phyloP scores from a whole-genome alignment of 2,888 invertebrate genomes.

The Dusona sp. region DNA sequence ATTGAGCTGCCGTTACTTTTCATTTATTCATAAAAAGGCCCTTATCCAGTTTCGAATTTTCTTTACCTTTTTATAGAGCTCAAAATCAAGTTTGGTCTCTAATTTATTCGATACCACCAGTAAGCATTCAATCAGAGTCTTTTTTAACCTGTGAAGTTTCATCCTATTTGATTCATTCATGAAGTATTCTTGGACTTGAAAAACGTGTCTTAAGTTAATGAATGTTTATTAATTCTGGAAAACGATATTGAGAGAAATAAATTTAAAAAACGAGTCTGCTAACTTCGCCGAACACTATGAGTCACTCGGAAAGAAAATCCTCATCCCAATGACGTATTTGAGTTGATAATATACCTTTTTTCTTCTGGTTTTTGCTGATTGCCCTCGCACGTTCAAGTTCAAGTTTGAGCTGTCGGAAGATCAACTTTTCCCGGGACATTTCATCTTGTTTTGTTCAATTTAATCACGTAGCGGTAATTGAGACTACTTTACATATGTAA shows the following conservation, averaged over 20 bases:
- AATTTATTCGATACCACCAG: background rate
- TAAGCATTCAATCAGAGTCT: background rate
- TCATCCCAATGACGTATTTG: conserved; percentile 38
- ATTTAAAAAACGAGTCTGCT: background rate
- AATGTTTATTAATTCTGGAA: conserved; percentile 39
- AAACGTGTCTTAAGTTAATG: too few relatives aligned
- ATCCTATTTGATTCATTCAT: too few relatives aligned
- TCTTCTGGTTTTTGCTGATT: conserved; percentile 25
- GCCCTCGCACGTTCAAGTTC: background rate
- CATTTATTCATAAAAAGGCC: background rate
- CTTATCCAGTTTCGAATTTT: background rate
- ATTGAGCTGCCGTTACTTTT: conserved; percentile 8
- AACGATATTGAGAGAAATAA: conserved; percentile 6
- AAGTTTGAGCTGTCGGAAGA: background rate
- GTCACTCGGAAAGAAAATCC: conserved; percentile 40
- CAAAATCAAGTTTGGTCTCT: background rate
- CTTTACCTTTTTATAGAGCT: background rate
- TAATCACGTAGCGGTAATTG: conserved; percentile 41
- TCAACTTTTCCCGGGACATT: conserved; percentile 5
- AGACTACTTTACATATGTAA: conserved; percentile 44
- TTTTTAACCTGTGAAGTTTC: background rate
- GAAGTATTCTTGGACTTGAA: too few relatives aligned
- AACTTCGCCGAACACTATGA: conserved; percentile 20
- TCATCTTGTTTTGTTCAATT: conserved; percentile 28
- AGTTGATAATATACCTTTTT: conserved; percentile 27